phyloP scores from a whole-genome alignment of 2,888 invertebrate species.

The Epicampocera succincta region DNA sequence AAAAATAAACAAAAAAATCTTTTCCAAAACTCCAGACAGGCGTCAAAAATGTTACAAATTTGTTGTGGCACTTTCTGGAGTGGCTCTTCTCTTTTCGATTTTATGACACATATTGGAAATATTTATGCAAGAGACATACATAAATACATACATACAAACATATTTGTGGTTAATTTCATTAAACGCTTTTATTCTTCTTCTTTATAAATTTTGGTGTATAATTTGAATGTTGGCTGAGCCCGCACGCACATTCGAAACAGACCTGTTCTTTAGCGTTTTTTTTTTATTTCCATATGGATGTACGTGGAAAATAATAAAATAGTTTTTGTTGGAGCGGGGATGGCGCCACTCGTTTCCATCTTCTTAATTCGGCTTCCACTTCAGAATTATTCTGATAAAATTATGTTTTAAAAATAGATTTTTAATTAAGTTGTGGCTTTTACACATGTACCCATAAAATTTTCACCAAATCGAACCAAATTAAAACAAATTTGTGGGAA shows the following conservation, averaged over 20 bases:
- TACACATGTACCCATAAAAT: not conserved
- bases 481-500: conserved; percentile 28
- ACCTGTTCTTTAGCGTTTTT: conserved; percentile 30
- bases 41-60: conserved; percentile 68
- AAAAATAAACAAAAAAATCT: conserved; percentile 1
- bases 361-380: conserved; percentile 24
- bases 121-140: not conserved
- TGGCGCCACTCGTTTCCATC: conserved; percentile 36
- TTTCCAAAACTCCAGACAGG: conserved; percentile 60
- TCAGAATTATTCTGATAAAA: conserved; percentile 34
- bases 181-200: conserved; percentile 30
- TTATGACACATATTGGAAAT: conserved; percentile 49
- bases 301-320: not conserved
- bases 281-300: not conserved
- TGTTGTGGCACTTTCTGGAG: conserved; percentile 6
- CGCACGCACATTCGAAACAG: conserved; percentile 3
- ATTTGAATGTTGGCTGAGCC: conserved; percentile 11
- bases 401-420: conserved; percentile 42
- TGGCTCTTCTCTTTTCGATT: not conserved
- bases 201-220: not conserved
- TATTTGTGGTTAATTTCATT: conserved; percentile 57
- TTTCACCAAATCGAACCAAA: not conserved
- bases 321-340: not conserved
- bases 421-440: conserved; percentile 67
- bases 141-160: not conserved